Evolutionary conservation across 2,888 invertebrate genomes (phyloP).

Genomic region (Spisula solida): DNA sequence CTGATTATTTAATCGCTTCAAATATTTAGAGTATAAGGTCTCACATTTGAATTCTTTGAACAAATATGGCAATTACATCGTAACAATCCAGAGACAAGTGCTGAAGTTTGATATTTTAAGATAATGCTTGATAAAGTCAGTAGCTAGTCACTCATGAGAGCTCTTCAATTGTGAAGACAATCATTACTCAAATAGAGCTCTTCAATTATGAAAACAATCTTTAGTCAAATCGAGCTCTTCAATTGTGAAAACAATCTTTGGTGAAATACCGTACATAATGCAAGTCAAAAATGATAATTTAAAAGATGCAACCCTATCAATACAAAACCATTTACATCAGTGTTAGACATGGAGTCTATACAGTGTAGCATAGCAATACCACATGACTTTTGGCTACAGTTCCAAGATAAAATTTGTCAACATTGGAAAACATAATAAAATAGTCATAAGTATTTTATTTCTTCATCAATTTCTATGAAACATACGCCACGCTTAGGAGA

Average conservation of each 20-base stretch:
- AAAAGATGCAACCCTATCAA: not conserved
- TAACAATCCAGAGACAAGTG: not conserved
- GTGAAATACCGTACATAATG: not conserved
- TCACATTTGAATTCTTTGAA: not conserved
- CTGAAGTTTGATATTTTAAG: not conserved
- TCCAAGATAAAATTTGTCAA: too few species aligned
- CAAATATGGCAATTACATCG: not conserved
- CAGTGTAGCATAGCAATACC: too few species aligned
- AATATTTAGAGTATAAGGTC: not conserved
- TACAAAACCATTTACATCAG: not conserved
- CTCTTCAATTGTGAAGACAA: slow-evolving; percentile 48
- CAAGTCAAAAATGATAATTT: not conserved
- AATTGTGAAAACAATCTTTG: slow-evolving; percentile 44
- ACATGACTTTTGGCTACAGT: too few species aligned
- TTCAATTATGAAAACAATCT: slow-evolving; percentile 1
- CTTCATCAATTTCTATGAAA: too few species aligned
- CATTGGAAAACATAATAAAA: too few species aligned
- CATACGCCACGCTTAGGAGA: too few species aligned
- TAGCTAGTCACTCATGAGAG: slow-evolving; percentile 30
- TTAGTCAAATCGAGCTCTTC: slow-evolving; percentile 18
- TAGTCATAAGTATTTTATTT: too few species aligned
- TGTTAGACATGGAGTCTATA: not conserved
- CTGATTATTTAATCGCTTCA: too few species aligned
- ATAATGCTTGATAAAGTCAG: slow-evolving; percentile 9
- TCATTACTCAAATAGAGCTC: slow-evolving; percentile 12